Evolutionary conservation across 2,113 vertebrate genomes (phyloP).

Genomic region (Neogobius melanostomus): DNA sequence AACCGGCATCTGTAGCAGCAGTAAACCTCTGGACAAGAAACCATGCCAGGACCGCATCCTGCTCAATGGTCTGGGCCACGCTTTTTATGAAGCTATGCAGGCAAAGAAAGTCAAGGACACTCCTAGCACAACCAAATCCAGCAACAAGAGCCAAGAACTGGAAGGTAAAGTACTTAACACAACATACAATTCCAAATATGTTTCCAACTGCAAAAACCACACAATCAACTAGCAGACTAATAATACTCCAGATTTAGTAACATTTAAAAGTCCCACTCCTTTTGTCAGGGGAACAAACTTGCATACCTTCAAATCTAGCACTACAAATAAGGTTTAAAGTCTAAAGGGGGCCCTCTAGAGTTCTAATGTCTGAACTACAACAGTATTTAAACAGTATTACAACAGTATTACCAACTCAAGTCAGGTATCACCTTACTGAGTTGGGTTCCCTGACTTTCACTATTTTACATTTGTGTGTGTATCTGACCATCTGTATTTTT

Average conservation of each 20-base stretch:
- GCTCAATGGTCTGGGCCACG: slow-evolving; percentile 69
- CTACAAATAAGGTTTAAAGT: no score
- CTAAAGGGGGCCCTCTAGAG: slow-evolving; percentile 63
- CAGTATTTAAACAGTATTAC: background rate
- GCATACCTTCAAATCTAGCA: no score
- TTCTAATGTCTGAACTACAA: slow-evolving; percentile 34
- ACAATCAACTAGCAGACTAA: background rate
- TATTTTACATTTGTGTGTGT: background rate
- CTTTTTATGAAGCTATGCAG: slow-evolving; percentile 69
- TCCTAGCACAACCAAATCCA: slow-evolving; percentile 31
- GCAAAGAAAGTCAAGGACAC: slow-evolving; percentile 53
- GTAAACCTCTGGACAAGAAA: slow-evolving; percentile 49
- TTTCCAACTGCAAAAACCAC: background rate
- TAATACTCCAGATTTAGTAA: background rate
- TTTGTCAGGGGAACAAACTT: no score
- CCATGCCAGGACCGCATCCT: slow-evolving; percentile 60
- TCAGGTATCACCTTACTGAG: no score
- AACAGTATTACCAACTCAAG: no score
- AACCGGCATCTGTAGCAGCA: slow-evolving; percentile 14
- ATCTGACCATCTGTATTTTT: background rate
- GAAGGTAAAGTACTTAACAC: slow-evolving; percentile 47
- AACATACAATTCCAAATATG: background rate
- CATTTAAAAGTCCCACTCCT: background rate
- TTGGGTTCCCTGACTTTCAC: no score
- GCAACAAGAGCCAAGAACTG: slow-evolving; percentile 35